A percentile compares a stretch with the other conserved stretches of the same genome.
These are phyloP conservation scores for Mya arenaria DNA, from an alignment of 1,140 invertebrate genomes.

Conservation along the genomic window DNA sequence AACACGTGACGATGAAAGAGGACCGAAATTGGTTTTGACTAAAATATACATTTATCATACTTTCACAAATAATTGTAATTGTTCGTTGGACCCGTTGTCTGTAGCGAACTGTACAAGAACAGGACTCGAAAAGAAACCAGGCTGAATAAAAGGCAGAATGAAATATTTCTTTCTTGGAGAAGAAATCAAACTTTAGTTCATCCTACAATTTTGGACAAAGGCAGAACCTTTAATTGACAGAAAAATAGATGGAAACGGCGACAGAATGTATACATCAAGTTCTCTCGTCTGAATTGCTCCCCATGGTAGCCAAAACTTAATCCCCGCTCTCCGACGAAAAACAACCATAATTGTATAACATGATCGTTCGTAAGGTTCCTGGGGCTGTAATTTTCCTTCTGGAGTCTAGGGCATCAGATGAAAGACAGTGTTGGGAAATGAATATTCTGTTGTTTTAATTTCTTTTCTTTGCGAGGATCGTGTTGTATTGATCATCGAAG, in stretches of 20 bases:
- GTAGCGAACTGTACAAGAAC: constrained; percentile 16
- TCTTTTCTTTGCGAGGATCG: too few species aligned
- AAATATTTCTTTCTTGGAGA: constrained; percentile 52
- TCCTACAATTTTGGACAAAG: constrained; percentile 56
- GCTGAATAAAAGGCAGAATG: constrained; percentile 52
- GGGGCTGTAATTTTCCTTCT: constrained; percentile 48
- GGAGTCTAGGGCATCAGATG: not conserved
- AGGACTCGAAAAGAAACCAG: constrained; percentile 38
- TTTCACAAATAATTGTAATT: constrained; percentile 55
- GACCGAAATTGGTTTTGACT: constrained; percentile 51
- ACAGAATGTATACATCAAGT: constrained; percentile 56
- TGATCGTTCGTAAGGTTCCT: constrained; percentile 32
- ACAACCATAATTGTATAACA: constrained; percentile 52
- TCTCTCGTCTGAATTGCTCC: constrained; percentile 41
- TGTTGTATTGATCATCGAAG: too few species aligned
- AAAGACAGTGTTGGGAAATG: not conserved
- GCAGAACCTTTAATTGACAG: constrained; percentile 51
- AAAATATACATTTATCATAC: constrained; percentile 55
- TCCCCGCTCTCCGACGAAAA: constrained; percentile 34
- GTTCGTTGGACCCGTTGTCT: constrained; percentile 48
- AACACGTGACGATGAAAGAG: constrained; percentile 47
- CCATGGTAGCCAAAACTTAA: constrained; percentile 48
- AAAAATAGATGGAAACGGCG: constrained; percentile 55
- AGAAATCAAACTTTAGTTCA: constrained; percentile 56
- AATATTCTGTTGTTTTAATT: too few species aligned